A percentile compares a stretch with the other conserved stretches of the same genome.
Conservation (phyloP, 2,113 vertebrate genomes). For the Petrocephalus zakoni region DNA sequence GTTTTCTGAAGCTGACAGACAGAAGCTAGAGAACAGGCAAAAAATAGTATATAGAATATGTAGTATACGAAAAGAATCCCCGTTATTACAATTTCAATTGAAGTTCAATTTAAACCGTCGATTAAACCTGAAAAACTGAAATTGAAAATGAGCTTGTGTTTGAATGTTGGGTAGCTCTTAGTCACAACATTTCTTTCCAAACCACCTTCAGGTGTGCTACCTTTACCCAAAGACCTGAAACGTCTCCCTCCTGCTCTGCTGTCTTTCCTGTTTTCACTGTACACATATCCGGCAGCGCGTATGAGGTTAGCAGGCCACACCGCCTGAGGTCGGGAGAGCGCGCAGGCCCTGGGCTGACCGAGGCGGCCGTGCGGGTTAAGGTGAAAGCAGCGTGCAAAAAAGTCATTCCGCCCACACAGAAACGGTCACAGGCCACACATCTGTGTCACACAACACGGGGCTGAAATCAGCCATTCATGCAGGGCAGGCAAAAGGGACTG, state of each 20-base stretch:
- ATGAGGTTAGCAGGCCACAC: constrained; percentile 31
- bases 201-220: constrained; percentile 6
- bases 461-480: not conserved
- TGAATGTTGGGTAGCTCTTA: not conserved
- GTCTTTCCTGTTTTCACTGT: constrained; percentile 22
- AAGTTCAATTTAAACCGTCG: constrained; percentile 21
- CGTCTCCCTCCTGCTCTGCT: not conserved
- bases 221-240: constrained; percentile 30
- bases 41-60: not conserved
- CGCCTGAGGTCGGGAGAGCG: constrained; percentile 41
- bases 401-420: constrained; percentile 34
- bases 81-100: not conserved
- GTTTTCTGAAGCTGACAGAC: constrained; percentile 43
- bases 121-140: not conserved
- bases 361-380: constrained; percentile 47
- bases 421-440: constrained; percentile 44
- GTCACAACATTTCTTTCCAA: not conserved
- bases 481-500: not conserved
- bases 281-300: constrained; percentile 52
- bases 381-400: constrained; percentile 27
- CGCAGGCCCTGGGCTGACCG: constrained; percentile 32
- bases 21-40: not conserved
- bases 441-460: not conserved
- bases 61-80: not conserved
- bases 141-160: not conserved